phyloP scores from a whole-genome alignment of 2,113 vertebrate genomes.

The Cariama cristata region DNA sequence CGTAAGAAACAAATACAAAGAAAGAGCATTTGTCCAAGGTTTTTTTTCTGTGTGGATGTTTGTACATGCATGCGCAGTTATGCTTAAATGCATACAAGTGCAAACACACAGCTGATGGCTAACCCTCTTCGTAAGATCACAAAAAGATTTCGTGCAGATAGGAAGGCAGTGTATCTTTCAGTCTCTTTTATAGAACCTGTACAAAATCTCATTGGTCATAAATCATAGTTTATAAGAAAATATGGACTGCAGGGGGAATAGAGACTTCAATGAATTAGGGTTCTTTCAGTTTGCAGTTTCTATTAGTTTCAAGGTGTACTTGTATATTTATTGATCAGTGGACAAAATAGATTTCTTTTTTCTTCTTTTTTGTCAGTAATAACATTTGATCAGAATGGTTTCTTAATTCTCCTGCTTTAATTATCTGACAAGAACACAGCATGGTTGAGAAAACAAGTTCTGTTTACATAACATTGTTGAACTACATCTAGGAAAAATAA shows the following conservation, averaged over 20 bases:
- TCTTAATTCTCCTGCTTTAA: constrained; percentile 5
- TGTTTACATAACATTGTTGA: background rate
- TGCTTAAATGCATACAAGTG: background rate
- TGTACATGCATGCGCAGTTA: background rate
- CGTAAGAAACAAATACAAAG: background rate
- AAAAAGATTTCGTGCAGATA: background rate
- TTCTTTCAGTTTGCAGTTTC: background rate
- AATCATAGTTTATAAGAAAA: background rate
- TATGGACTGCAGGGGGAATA: background rate
- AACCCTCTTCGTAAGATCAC: background rate
- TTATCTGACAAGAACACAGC: background rate
- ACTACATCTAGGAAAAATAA: background rate
- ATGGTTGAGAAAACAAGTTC: background rate
- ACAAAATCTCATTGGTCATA: background rate
- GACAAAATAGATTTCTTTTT: background rate
- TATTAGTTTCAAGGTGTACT: background rate
- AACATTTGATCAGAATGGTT: background rate
- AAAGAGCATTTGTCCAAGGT: background rate
- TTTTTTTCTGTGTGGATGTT: background rate
- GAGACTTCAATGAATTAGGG: background rate
- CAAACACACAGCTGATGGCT: background rate
- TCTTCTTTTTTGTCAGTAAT: background rate
- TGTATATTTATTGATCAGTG: constrained; percentile 12
- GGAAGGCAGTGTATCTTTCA: background rate
- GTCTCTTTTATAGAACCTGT: background rate